Evolutionary conservation across 35 echinoderm and acorn worm genomes (phyloP), one percentile per base, ranked within the genome.

Genomic region (Strongylocentrotus purpuratus): DNA sequence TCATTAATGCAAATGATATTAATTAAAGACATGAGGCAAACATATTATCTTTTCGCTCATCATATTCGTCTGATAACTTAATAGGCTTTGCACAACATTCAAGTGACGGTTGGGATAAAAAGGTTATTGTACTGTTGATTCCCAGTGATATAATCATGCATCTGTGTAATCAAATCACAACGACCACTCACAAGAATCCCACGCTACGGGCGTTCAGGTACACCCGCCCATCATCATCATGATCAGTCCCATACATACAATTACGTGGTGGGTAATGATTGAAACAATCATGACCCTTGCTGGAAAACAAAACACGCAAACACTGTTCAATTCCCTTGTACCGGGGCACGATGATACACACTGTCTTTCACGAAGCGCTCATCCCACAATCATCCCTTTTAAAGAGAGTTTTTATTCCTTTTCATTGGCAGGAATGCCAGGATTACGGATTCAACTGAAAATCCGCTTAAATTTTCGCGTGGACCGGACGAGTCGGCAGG

Each of bases 261-360:
- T 89, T 89, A 89, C 87, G 87, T 89, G 45, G 87, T n/a, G 87
- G 87, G 87, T 35, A 89, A 89, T 89, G 87, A 89, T 89, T 89
- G 87, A 89, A 89, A 89, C 33, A 89, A 89, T 89, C 87, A 46
- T 11, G 12, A 4, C n/a, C 13, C 33, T 31, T 33, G 33, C 20
- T 5, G 87, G 45, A 45, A 89, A 46, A 89, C 45, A 89, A 33
- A 33, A 33, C 87, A 89, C 33, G 33, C 65, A 28, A 78, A 78
- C 65, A 78, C 20, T 78, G 65, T 78, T 78, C 65, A 28, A 78
- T 89, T 41, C 87, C 87, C 87, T 59, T 89, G 45, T 45, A 89
- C 45, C 31, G 17, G 17, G 87, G 45, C 14, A 28, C 45, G 87
- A 46, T 89, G 87, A 89, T 89, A 10, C 32, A 33, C 87, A 46